Evolutionary conservation across 2,113 vertebrate genomes (phyloP).

Genomic region (Chrysemys picta): DNA sequence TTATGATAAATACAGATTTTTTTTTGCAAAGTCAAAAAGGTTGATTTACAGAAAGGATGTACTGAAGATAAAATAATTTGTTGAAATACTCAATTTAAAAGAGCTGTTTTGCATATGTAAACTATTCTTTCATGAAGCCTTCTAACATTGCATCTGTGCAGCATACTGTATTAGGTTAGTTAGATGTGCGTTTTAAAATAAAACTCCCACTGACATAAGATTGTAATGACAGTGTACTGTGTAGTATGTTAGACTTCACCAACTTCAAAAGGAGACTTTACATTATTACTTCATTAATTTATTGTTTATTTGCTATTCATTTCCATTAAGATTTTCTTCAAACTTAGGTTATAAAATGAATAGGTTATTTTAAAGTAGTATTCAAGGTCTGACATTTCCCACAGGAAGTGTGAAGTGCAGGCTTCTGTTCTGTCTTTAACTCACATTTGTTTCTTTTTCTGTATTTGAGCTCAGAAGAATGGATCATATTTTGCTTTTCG

Average conservation of each 20-base stretch:
- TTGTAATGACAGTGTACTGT: not conserved
- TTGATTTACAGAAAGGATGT: not conserved
- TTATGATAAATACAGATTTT: not conserved
- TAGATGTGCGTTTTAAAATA: slow-evolving; percentile 36
- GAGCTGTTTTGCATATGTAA: not conserved
- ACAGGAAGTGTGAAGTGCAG: not conserved
- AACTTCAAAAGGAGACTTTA: not conserved
- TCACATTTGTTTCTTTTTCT: not conserved
- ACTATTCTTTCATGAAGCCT: not conserved
- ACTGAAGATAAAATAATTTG: not conserved
- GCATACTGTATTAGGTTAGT: slow-evolving; percentile 32
- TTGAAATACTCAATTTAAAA: not conserved
- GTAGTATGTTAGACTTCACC: not conserved
- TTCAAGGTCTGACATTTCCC: not conserved
- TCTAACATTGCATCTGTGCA: not conserved
- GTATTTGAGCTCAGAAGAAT: not conserved
- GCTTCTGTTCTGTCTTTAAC: not conserved
- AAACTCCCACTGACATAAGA: not conserved
- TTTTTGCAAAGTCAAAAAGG: not conserved
- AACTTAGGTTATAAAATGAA: not conserved
- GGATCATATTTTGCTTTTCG: not conserved
- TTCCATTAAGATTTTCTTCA: not conserved
- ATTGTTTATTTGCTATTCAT: not conserved
- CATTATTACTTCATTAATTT: not conserved
- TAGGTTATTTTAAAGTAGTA: not conserved